phyloP scores from a whole-genome alignment of 2,797 vertebrate genomes.

The Heteromormyrus szaboi region DNA sequence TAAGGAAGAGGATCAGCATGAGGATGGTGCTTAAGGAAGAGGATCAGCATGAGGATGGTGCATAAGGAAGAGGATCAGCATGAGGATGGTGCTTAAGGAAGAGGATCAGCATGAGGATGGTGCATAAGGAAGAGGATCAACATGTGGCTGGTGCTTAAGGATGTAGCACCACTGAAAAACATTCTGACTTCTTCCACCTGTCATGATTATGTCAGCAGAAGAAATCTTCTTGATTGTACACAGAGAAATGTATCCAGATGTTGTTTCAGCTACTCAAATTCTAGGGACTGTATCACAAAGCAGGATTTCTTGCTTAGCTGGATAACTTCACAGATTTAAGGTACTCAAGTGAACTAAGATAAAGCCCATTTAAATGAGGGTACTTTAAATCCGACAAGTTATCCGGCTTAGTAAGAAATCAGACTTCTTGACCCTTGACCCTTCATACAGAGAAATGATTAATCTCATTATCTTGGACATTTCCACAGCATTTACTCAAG shows the following conservation, averaged over 20 bases:
- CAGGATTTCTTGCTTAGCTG: neutral
- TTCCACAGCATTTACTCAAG: neutral
- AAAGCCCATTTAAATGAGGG: neutral
- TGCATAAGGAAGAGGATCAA: neutral
- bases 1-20: neutral
- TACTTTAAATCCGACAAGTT: neutral
- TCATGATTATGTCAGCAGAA: neutral
- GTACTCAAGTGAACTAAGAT: neutral
- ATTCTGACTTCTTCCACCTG: neutral
- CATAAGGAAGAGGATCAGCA: neutral
- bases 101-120: neutral
- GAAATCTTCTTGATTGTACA: neutral
- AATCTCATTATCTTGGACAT: neutral
- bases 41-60: neutral
- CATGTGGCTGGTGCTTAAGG: neutral
- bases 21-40: no score
- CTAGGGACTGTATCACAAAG: neutral
- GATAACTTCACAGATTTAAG: neutral
- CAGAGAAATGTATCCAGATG: neutral
- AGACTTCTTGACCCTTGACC: neutral
- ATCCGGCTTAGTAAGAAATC: neutral
- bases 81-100: no score
- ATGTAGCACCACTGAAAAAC: neutral
- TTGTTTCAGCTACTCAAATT: neutral
- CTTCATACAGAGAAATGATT: neutral